Evolutionary conservation across 2,797 vertebrate genomes (phyloP), one percentile per base, ranked within the genome.

Genomic region (Rostrhamus sociabilis): DNA sequence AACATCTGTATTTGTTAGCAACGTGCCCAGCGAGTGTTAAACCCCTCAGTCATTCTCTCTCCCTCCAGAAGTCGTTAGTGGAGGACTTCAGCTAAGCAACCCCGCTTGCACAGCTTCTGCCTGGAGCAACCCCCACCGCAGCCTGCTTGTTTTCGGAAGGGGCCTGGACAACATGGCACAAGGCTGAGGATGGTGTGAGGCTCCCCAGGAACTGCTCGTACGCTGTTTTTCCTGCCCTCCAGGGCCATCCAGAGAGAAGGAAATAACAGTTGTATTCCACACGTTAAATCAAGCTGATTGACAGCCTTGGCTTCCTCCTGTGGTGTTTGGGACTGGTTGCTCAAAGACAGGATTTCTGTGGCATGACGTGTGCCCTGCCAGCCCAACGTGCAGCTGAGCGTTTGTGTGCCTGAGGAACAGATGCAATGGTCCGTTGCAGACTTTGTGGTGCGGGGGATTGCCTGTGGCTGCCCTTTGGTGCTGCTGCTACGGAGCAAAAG

Each of bases 361-460:
- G 27, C 16, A 12, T 42, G 75, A 31, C 0, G 0, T 10, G 17
- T 64, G 64, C 38, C 50, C 11, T 55, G 48, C 11, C 72, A 25
- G 63, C n/a, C 76, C 67, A 16, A 0, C 0, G 0, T 36, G 66
- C 50, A 60, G 63, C 69, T 27, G 9, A 31, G 79, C 2, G 2
- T 84, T 36, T 75, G 38, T 40, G 12, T 64, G 62, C 60, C 73
- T 5, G 1, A 42, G 45, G 31, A 62, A 5, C 29, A 59, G 45
- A 56, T 11, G 48, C 25, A 47, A 7, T 29, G 16, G 43, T 55
- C 79, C 2, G 0, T 34, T 38, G 90, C 71, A 55, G 36, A n/a
- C 55, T 72, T 23, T 10, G 40, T 63, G 87, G 26, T 43, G 47
- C 7, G 3, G 21, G 58, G 36, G 53, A 12, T 67, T 50, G 72